Evolutionary conservation across 2,888 invertebrate species (phyloP).

Genomic region (Eupithecia tripunctaria): DNA sequence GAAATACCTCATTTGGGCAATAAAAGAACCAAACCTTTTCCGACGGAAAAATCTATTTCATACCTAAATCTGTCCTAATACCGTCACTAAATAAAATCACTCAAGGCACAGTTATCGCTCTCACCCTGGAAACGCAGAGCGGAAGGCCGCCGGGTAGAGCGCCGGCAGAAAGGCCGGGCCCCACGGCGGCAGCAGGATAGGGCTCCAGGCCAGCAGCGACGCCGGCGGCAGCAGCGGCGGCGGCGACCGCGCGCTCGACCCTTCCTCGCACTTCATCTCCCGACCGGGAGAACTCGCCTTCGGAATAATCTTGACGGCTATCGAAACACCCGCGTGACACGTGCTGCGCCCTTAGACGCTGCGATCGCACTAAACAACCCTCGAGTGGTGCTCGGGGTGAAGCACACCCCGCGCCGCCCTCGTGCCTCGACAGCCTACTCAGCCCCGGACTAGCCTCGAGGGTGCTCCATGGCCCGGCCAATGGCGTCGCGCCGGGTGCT

Average conservation of each 20-base stretch:
- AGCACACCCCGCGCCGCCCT: slow-evolving; percentile 82
- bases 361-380: slow-evolving; percentile 83
- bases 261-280: slow-evolving; percentile 83
- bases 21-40: background rate
- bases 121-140: slow-evolving; percentile 90
- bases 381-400: slow-evolving; percentile 84
- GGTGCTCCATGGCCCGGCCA: slow-evolving; percentile 79
- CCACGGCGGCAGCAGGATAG: slow-evolving; percentile 90
- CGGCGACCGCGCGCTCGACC: slow-evolving; percentile 73
- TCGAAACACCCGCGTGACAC: slow-evolving; percentile 70
- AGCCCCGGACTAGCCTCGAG: slow-evolving; percentile 76
- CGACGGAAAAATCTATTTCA: background rate
- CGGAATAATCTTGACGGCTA: slow-evolving; percentile 79
- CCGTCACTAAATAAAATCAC: background rate
- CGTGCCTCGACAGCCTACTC: slow-evolving; percentile 83
- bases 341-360: slow-evolving; percentile 81
- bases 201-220: slow-evolving; percentile 90
- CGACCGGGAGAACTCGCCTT: slow-evolving; percentile 80
- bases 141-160: slow-evolving; percentile 88
- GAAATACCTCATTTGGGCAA: background rate
- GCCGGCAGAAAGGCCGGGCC: slow-evolving; percentile 89
- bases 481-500: slow-evolving; percentile 62
- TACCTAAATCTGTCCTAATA: background rate
- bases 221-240: slow-evolving; percentile 82
- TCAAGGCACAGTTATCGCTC: slow-evolving; percentile 55